Evolutionary conservation across 1,140 invertebrate species (phyloP), one percentile per base, ranked within the genome.

Genomic region (Cylas formicarius): DNA sequence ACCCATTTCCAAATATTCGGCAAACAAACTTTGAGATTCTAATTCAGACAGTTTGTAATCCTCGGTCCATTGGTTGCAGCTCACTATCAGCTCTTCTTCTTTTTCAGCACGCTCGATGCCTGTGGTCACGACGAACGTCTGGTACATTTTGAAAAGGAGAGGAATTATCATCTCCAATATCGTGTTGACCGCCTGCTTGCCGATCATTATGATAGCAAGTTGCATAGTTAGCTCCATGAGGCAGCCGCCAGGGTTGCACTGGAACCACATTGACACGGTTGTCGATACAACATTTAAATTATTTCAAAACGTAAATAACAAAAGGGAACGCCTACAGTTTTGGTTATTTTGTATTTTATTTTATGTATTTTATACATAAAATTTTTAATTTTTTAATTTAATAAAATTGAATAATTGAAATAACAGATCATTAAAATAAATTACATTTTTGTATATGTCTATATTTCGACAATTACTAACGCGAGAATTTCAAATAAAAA

Each of bases 1-100:
- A 86, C 85, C 82, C 85, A 90, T 90, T 74, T 91, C 87, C 20
- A 90, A 67, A 65, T 91, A 91, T 67, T 91, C 87, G 36, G 81
- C 73, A 60, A 89, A 90, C 2, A 90, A 66, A 16, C 83, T 85
- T 58, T 65, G 60, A 20, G 66, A 58, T 20, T 78, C 77, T 62
- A 81, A 80, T 36, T 77, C 70, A 13, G 76, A 60, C 10, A 93
- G 66, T 60, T 81, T 77, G 57, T 80, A 90, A 66, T 92, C 89
- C 55, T 81, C 76, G 31, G 83, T 82, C 77, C 83, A 90, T 43
- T 84, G 77, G 48, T 78, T 78, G 45, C 65, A 70, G 10, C 63
- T 52, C 6, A 60, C 49, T 26, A 64, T 53, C 11, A 56, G 21
- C 7, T 55, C 48, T 34, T 61, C 49, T 10, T 52, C 41, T 16